Conservation (phyloP, 2,888 invertebrate genomes). For the Drosophila picticornis region DNA sequence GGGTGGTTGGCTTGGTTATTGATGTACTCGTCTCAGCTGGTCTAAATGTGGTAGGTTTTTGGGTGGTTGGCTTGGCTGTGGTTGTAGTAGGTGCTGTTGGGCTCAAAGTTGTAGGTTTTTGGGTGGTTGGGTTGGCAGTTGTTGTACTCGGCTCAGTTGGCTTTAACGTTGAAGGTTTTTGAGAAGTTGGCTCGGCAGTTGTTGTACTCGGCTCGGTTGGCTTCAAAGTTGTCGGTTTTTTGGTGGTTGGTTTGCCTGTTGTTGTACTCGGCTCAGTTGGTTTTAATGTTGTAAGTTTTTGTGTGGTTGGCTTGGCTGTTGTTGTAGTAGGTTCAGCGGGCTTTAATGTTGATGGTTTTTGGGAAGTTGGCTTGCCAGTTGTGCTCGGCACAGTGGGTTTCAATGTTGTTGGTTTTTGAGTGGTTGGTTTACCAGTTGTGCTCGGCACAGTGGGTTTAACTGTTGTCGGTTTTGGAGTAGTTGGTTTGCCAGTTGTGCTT, state of each 20-base stretch:
- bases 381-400: background rate
- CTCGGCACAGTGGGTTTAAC: background rate
- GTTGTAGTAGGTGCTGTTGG: background rate
- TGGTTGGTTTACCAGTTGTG: background rate
- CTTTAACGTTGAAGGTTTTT: background rate
- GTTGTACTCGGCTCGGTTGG: constrained; percentile 1
- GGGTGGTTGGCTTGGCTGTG: background rate
- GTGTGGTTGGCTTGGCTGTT: background rate
- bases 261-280: background rate
- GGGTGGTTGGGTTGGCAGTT: background rate
- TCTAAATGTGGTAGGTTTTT: accelerated
- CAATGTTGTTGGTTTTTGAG: background rate
- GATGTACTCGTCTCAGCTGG: background rate
- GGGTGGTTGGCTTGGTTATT: background rate
- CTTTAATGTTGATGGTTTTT: accelerated
- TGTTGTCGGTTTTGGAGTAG: background rate
- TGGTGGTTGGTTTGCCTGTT: background rate
- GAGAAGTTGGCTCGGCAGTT: background rate
- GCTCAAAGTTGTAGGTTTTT: background rate
- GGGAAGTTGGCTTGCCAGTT: background rate
- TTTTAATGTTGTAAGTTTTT: background rate
- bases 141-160: background rate
- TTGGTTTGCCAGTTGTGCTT: background rate
- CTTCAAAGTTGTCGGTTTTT: background rate
- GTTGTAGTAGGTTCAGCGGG: background rate